Conservation (phyloP, 2,888 invertebrate genomes). For the Tyria jacobaeae region DNA sequence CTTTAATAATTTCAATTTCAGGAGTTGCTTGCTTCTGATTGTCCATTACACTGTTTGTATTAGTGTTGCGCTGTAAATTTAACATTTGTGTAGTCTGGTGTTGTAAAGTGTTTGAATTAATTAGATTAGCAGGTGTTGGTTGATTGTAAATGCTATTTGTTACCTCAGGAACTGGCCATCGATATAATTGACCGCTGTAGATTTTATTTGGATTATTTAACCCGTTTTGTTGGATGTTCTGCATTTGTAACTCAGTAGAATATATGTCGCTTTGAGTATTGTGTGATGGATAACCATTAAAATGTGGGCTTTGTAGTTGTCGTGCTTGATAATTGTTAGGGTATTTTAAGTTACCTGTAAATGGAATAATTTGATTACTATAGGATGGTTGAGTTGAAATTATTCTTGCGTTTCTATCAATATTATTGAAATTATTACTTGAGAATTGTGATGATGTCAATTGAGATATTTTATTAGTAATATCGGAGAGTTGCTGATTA, state of each 20-base stretch:
- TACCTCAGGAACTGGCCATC: constrained; percentile 78
- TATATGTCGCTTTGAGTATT: constrained; percentile 53
- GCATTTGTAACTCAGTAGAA: constrained; percentile 54
- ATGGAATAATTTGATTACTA: constrained; percentile 48
- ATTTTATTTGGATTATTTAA: constrained; percentile 53
- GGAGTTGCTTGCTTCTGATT: constrained; percentile 34
- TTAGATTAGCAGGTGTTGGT: constrained; percentile 56
- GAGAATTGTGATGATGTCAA: constrained; percentile 75
- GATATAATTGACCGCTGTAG: constrained; percentile 80
- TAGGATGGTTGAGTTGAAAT: constrained; percentile 45
- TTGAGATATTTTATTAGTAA: constrained; percentile 72
- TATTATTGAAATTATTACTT: constrained; percentile 48
- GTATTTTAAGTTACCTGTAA: constrained; percentile 48
- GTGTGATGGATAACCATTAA: constrained; percentile 49
- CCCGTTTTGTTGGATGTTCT: constrained; percentile 41
- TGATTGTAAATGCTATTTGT: constrained; percentile 73
- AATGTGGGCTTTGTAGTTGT: constrained; percentile 53
- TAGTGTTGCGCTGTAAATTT: constrained; percentile 40
- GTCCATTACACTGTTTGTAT: constrained; percentile 28
- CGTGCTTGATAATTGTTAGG: constrained; percentile 44
- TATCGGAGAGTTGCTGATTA: constrained; percentile 67
- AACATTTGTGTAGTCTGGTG: constrained; percentile 48
- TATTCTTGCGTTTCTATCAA: constrained; percentile 38
- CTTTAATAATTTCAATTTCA: constrained; percentile 66
- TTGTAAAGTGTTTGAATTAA: constrained; percentile 43